phyloP scores from a whole-genome alignment of 2,888 invertebrate species.

The Eupithecia centaureata region DNA sequence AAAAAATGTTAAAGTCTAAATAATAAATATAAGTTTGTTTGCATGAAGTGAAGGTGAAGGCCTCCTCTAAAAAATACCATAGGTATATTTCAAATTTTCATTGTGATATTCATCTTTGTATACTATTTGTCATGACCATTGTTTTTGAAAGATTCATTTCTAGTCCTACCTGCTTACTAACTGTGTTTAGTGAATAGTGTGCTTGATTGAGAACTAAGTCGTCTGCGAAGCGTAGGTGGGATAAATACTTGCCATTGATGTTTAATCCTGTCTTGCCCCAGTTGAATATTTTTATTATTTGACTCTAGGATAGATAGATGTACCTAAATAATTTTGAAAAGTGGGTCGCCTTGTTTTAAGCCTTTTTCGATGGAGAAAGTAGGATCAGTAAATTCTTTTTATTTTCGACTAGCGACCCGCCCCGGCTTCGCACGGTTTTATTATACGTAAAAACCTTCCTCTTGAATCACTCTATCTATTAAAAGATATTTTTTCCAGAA shows the following conservation, averaged over 20 bases:
- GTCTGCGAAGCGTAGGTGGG: constrained; percentile 31
- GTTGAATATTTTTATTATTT: constrained; percentile 12
- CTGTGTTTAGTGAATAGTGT: constrained; percentile 26
- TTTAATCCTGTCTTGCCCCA: constrained; percentile 19
- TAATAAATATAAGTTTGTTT: no score
- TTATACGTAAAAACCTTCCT: no score
- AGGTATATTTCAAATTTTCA: constrained; percentile 32
- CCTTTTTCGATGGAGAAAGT: constrained; percentile 26
- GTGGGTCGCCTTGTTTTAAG: constrained; percentile 36
- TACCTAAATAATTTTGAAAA: constrained; percentile 31
- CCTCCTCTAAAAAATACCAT: no score
- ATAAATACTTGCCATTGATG: constrained; percentile 8
- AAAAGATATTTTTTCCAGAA: constrained; percentile 15
- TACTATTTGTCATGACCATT: constrained; percentile 38
- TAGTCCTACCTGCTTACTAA: constrained; percentile 33
- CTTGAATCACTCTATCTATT: no score
- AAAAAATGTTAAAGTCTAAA: no score
- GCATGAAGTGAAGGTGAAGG: no score
- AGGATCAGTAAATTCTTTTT: constrained; percentile 4
- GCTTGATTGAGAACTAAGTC: constrained; percentile 20
- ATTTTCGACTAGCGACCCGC: no score
- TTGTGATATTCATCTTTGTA: constrained; percentile 19
- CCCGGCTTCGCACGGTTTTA: no score
- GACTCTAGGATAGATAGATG: constrained; percentile 9
- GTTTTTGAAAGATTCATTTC: constrained; percentile 40